phyloP scores from a whole-genome alignment of 23 tunicate genomes.

The Halocynthia roretzi region DNA sequence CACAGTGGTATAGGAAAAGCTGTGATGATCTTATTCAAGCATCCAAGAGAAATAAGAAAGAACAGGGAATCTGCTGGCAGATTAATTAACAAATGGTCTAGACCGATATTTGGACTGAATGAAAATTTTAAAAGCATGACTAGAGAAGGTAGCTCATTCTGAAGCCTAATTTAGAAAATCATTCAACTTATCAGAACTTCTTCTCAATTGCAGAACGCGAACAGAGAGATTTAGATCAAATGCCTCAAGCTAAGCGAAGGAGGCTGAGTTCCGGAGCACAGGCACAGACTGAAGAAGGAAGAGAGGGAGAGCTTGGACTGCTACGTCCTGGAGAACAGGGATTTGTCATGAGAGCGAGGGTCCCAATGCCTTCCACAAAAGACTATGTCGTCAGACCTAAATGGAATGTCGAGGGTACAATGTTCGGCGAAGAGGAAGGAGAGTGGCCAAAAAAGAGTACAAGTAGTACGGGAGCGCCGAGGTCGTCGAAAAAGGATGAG shows the following conservation, averaged over 20 bases:
- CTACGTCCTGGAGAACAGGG: conserved; percentile 89
- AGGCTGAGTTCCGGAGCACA: conserved; percentile 47
- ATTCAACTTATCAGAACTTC: background rate
- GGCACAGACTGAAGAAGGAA: conserved; percentile 8
- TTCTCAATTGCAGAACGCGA: conserved; percentile 56
- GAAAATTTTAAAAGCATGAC: conserved; percentile 95
- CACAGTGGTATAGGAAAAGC: conserved; percentile 84
- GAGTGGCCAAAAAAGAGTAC: conserved; percentile 23
- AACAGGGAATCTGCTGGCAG: conserved; percentile 87
- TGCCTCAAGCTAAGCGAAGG: conserved; percentile 88
- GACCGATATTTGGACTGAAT: conserved; percentile 93
- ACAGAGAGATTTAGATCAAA: conserved; percentile 86
- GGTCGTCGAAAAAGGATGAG: conserved; percentile 66
- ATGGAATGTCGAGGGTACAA: conserved; percentile 60
- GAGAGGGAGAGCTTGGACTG: conserved; percentile 30
- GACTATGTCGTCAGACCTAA: conserved; percentile 95
- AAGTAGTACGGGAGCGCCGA: conserved; percentile 19
- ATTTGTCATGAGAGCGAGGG: conserved; percentile 93
- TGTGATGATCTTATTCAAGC: conserved; percentile 89
- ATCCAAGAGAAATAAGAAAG: conserved; percentile 76
- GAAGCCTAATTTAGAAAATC: background rate
- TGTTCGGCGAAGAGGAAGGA: conserved; percentile 41
- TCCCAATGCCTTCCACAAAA: conserved; percentile 89
- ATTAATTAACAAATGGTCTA: conserved; percentile 90
- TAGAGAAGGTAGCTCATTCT: conserved; percentile 49